A percentile compares a stretch with the other conserved stretches of the same genome.
phyloP scores from a whole-genome alignment of 2,113 vertebrate species.

The Oryzias curvinotus region DNA sequence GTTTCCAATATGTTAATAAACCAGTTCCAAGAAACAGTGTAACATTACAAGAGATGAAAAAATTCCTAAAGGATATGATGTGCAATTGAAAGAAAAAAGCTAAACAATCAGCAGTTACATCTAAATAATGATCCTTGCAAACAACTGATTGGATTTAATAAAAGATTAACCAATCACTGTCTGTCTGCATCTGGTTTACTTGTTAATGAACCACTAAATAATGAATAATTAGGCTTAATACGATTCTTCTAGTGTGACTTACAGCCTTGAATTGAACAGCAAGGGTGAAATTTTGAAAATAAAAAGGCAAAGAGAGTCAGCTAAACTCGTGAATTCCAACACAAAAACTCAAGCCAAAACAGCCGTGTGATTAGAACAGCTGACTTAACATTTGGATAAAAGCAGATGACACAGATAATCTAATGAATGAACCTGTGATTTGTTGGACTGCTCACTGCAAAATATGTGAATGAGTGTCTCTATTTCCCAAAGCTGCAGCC shows the following conservation, averaged over 20 bases:
- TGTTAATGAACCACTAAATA: slow-evolving; percentile 16
- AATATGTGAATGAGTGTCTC: slow-evolving; percentile 37
- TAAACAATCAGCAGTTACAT: background rate
- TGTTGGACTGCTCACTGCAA: slow-evolving; percentile 27
- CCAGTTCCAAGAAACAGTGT: too few species aligned
- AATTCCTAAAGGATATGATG: slow-evolving; percentile 21
- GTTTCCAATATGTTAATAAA: too few species aligned
- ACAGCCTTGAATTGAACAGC: slow-evolving; percentile 20
- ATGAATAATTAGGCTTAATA: slow-evolving; percentile 18
- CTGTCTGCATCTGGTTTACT: slow-evolving; percentile 11
- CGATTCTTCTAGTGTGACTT: slow-evolving; percentile 21
- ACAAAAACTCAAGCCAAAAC: background rate
- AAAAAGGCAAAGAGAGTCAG: slow-evolving; percentile 1
- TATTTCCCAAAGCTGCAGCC: slow-evolving; percentile 31
- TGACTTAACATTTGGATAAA: slow-evolving; percentile 26
- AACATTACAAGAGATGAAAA: background rate
- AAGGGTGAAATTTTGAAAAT: slow-evolving; percentile 2
- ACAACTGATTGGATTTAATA: slow-evolving; percentile 1
- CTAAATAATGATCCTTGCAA: slow-evolving; percentile 2
- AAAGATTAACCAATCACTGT: background rate
- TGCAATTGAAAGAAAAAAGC: background rate
- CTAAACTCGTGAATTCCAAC: background rate
- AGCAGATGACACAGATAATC: slow-evolving; percentile 23
- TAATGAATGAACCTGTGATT: slow-evolving; percentile 42
- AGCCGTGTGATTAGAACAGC: slow-evolving; percentile 10